Percentiles rank a stretch among this genome's conserved stretches.
These are phyloP conservation scores for Ranitomeya imitator DNA, from an alignment of 2,113 vertebrate genomes.

Conservation along the genomic window DNA sequence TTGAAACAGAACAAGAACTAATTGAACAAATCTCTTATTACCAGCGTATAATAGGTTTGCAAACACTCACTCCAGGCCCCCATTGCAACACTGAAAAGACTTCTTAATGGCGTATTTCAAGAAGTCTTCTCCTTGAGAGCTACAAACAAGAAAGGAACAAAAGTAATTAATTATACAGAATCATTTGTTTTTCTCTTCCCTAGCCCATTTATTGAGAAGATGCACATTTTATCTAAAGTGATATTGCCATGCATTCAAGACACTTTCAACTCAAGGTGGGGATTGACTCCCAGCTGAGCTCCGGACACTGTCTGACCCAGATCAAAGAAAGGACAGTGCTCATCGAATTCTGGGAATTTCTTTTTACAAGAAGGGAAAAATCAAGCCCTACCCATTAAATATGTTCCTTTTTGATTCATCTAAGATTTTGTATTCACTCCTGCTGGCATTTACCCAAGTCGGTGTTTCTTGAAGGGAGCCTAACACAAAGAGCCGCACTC, in stretches of 20 bases:
- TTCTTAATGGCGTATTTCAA: slow-evolving; percentile 34
- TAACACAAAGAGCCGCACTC: neutral
- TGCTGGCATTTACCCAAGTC: neutral
- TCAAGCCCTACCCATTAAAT: neutral
- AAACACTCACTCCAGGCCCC: slow-evolving; percentile 39
- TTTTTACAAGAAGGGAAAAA: neutral
- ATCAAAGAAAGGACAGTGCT: slow-evolving; percentile 3
- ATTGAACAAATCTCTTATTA: slow-evolving; percentile 49
- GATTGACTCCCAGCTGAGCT: slow-evolving; percentile 1
- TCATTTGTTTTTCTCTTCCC: slow-evolving; percentile 24
- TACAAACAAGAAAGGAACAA: slow-evolving; percentile 38
- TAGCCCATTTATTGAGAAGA: slow-evolving; percentile 12
- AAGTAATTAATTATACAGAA: slow-evolving; percentile 46
- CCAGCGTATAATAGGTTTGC: slow-evolving; percentile 39
- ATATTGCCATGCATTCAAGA: slow-evolving; percentile 11
- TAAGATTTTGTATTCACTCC: slow-evolving; percentile 30
- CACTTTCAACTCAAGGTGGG: neutral
- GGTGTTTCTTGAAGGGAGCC: rapidly evolving
- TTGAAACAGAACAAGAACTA: slow-evolving; percentile 37
- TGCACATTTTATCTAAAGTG: slow-evolving; percentile 16
- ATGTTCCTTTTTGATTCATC: slow-evolving; percentile 37
- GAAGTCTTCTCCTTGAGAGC: neutral
- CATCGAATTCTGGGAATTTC: slow-evolving; percentile 1
- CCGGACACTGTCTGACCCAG: neutral
- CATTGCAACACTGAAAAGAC: slow-evolving; percentile 34